phyloP scores from a whole-genome alignment of 2,113 vertebrate species.

The Lamprotornis superbus region DNA sequence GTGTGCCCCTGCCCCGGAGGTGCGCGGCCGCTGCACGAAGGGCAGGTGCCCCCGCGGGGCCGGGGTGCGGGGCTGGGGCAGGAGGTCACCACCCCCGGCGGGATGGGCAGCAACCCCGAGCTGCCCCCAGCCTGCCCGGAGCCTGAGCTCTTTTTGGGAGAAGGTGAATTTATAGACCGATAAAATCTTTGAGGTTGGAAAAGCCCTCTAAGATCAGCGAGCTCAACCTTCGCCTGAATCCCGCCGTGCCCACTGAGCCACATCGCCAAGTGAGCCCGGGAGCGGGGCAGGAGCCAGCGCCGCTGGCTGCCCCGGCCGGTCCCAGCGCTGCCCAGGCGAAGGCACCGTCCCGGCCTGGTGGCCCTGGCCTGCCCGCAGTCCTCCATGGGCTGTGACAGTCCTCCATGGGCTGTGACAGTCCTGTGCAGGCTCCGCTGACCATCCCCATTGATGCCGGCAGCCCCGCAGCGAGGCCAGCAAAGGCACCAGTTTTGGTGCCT shows the following conservation, averaged over 20 bases:
- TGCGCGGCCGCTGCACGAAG: not conserved
- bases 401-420: not conserved
- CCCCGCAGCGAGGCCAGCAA: not conserved
- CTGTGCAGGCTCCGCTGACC: not conserved
- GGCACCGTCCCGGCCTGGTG: not conserved
- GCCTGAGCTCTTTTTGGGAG: not conserved
- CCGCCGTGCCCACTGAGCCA: not conserved
- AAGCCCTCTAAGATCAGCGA: not conserved
- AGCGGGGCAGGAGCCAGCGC: not conserved
- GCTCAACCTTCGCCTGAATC: not conserved
- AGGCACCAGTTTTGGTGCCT: not conserved
- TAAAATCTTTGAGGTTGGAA: not conserved
- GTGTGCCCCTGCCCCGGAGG: not conserved
- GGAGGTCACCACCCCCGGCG: not conserved
- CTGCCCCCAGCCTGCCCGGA: not conserved
- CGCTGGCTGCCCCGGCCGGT: not conserved
- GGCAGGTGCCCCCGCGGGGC: not conserved
- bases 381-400: not conserved
- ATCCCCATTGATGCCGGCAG: not conserved
- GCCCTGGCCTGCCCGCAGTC: fast-evolving
- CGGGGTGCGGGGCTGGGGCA: not conserved
- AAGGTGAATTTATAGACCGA: not conserved
- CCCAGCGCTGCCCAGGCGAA: not conserved
- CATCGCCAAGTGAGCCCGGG: not conserved
- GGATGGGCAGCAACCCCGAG: not conserved